Evolutionary conservation across 2,113 vertebrate species (phyloP), one percentile per base, ranked within the genome.

Genomic region (Etheostoma cragini): DNA sequence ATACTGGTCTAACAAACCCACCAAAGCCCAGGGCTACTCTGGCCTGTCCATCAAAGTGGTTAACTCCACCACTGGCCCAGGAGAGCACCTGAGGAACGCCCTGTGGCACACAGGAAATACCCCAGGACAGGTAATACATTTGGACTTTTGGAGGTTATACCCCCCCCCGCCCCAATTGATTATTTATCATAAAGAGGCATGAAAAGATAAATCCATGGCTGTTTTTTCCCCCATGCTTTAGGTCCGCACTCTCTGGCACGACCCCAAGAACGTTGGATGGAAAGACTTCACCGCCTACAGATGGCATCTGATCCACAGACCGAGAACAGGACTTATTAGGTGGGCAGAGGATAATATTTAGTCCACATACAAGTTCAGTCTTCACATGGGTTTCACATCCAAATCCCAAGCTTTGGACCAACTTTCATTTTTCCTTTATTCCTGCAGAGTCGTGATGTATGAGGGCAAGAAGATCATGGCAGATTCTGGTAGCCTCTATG

Each of bases 391-490:
- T 63, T 75, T 61, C 2, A 30, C 7, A 17, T 56, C 8, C 0
- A 64, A 65, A 53, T 78, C 8, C 17, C 1, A 42, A 30, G 3
- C 5, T 45, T 26, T 35, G 2, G 13, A 24, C 17, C 15, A 49
- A 63, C 21, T 50, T 49, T n/a, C 1, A 11, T 75, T 67, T 46
- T 56, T 75, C 30, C 15, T 69, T 60, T n/a, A 19, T 68, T 42
- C 52, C 26, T 45, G 70, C 89, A 99, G 98, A 92, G 98, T 99
- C 92, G 97, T 99, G 80, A 99, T 99, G 97, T 98, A 97, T 5
- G 98, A 99, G 95, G 98, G 98, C 75, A 99, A 98, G 95, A 99
- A 98, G 94, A 98, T 99, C 86, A 99, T 99, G 98, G 98, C 98
- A n/a, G 98, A 99, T 90, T 97, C 98, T 12, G 98, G 98, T 70